These are phyloP conservation scores for Danio jaintianensis DNA, from an alignment of 2,797 vertebrate genomes.

Conservation along the genomic window DNA sequence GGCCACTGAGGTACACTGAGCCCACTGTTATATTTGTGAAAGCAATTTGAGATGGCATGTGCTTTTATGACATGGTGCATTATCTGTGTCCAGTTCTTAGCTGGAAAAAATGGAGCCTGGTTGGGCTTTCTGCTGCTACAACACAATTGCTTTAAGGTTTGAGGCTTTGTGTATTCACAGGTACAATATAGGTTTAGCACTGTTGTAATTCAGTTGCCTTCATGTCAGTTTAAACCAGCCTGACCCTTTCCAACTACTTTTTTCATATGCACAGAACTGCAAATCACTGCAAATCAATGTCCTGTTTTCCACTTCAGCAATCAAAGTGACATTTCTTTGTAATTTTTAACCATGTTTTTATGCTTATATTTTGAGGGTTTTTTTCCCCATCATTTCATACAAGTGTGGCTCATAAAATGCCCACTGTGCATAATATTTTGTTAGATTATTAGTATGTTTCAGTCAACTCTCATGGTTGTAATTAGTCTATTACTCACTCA, in stretches of 20 bases:
- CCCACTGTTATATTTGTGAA: slow-evolving; percentile 7
- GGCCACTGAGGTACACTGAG: neutral
- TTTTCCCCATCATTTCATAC: neutral
- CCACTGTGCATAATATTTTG: neutral
- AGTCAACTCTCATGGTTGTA: neutral
- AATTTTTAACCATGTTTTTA: neutral
- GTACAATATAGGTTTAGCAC: neutral
- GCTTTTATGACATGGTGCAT: slow-evolving; percentile 5
- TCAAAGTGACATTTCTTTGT: neutral
- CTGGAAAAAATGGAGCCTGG: neutral
- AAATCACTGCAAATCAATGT: neutral
- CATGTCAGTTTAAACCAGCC: neutral
- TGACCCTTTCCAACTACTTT: neutral
- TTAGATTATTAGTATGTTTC: neutral
- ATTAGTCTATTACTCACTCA: no score
- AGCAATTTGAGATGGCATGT: neutral
- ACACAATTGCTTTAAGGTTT: neutral
- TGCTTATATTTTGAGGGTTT: neutral
- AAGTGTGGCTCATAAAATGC: neutral
- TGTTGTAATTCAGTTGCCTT: neutral
- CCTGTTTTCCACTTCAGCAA: neutral
- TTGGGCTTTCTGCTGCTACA: neutral
- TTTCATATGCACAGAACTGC: neutral
- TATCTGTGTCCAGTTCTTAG: slow-evolving; percentile 16
- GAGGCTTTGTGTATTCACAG: neutral